These are phyloP conservation scores for Thumatha senex DNA, from an alignment of 2,888 invertebrate species.

Conservation along the genomic window DNA sequence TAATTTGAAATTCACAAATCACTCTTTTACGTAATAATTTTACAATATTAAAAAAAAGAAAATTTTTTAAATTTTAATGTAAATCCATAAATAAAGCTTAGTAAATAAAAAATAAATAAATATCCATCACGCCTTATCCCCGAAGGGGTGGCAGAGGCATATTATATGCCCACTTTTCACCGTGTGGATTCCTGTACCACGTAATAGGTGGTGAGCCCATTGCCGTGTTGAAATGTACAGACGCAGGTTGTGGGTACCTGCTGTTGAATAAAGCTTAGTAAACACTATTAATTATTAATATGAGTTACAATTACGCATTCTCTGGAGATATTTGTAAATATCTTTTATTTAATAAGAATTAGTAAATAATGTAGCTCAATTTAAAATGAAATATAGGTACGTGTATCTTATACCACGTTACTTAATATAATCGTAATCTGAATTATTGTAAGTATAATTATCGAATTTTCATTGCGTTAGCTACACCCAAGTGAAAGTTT, in stretches of 20 bases:
- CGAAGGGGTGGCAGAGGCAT: too few species aligned
- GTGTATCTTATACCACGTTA: neutral
- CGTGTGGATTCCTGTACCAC: too few species aligned
- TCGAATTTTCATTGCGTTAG: slow-evolving; percentile 42
- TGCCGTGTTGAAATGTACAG: too few species aligned
- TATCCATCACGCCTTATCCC: too few species aligned
- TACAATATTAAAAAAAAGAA: too few species aligned
- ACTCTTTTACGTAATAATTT: slow-evolving; percentile 8
- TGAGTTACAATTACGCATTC: slow-evolving; percentile 27
- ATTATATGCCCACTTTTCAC: too few species aligned
- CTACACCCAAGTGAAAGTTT: slow-evolving; percentile 43
- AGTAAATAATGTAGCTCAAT: slow-evolving; percentile 41
- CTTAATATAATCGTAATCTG: slow-evolving; percentile 33
- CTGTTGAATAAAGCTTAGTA: too few species aligned
- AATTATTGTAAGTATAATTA: slow-evolving; percentile 44
- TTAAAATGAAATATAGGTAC: slow-evolving; percentile 31
- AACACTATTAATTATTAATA: slow-evolving; percentile 2
- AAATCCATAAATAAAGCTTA: neutral
- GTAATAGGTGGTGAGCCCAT: too few species aligned
- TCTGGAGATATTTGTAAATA: slow-evolving; percentile 35
- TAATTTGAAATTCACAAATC: slow-evolving; percentile 7
- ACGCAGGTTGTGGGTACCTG: too few species aligned
- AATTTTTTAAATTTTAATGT: neutral
- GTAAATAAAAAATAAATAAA: neutral
- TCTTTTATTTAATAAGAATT: slow-evolving; percentile 11